A percentile compares a stretch with the other conserved stretches of the same genome.
Evolutionary conservation across 2,113 vertebrate genomes (phyloP).

Genomic region (Pollimyrus isidori): DNA sequence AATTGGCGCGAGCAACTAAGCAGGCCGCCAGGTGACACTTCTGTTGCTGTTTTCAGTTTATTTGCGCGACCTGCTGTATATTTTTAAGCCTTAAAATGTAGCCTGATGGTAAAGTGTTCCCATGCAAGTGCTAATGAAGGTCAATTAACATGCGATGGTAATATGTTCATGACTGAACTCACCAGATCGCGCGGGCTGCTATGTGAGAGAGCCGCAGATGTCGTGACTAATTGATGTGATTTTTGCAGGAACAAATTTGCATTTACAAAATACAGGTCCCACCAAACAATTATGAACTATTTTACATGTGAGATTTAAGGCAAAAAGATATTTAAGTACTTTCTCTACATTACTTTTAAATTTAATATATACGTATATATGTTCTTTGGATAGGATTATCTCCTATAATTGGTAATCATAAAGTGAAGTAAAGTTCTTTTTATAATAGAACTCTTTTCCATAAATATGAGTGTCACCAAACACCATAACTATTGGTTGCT

Average conservation of each 20-base stretch:
- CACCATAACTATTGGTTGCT: background rate
- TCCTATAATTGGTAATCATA: background rate
- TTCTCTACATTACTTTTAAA: background rate
- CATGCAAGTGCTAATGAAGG: constrained; percentile 7
- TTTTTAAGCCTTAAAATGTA: background rate
- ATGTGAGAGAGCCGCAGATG: constrained; percentile 13
- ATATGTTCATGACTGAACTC: constrained; percentile 5
- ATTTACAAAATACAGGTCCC: constrained; percentile 10
- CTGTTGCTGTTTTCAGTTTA: background rate
- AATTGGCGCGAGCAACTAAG: background rate
- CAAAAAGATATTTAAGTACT: background rate
- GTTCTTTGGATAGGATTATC: background rate
- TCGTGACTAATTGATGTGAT: constrained; percentile 18
- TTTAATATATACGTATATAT: background rate
- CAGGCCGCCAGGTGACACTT: background rate
- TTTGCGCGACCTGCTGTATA: background rate
- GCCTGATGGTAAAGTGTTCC: background rate
- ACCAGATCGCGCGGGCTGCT: background rate
- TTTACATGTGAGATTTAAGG: background rate
- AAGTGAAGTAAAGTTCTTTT: background rate
- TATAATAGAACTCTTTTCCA: background rate
- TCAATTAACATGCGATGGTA: constrained; percentile 9
- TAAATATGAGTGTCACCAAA: background rate
- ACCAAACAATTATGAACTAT: background rate
- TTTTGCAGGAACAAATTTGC: constrained; percentile 18